phyloP scores from a whole-genome alignment of 1,140 invertebrate species.

The Calliphora vicina region DNA sequence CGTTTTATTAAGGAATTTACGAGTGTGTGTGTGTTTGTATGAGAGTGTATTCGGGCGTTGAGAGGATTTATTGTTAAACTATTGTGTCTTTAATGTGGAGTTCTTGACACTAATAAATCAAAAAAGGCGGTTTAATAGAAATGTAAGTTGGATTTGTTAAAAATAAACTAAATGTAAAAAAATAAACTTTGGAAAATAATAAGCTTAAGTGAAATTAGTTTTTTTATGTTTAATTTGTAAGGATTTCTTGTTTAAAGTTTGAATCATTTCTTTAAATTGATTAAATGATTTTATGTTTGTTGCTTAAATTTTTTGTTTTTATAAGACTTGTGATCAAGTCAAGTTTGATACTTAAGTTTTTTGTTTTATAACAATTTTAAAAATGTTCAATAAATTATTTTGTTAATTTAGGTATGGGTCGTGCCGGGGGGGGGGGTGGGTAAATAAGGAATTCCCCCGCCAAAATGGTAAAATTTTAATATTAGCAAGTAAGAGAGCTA shows the following conservation, averaged over 20 bases:
- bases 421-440: too few relatives aligned
- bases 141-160: not conserved
- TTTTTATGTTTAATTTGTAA: too few relatives aligned
- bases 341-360: not conserved
- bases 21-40: not conserved
- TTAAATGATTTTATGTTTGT: constrained; percentile 34
- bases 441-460: too few relatives aligned
- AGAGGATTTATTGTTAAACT: not conserved
- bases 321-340: not conserved
- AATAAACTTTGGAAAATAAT: too few relatives aligned
- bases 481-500: too few relatives aligned
- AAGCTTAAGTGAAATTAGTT: too few relatives aligned
- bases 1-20: not conserved
- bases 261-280: not conserved
- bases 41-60: not conserved
- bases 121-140: not conserved
- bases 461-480: too few relatives aligned
- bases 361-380: not conserved
- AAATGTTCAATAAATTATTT: too few relatives aligned
- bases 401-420: too few relatives aligned
- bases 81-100: not conserved
- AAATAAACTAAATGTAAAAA: not conserved
- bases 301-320: constrained; percentile 40
- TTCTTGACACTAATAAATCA: constrained; percentile 10
- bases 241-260: too few relatives aligned